Base-by-base conservation (phyloP, 1,140 invertebrate genomes). In the Mactra quadrangularis region DNA sequence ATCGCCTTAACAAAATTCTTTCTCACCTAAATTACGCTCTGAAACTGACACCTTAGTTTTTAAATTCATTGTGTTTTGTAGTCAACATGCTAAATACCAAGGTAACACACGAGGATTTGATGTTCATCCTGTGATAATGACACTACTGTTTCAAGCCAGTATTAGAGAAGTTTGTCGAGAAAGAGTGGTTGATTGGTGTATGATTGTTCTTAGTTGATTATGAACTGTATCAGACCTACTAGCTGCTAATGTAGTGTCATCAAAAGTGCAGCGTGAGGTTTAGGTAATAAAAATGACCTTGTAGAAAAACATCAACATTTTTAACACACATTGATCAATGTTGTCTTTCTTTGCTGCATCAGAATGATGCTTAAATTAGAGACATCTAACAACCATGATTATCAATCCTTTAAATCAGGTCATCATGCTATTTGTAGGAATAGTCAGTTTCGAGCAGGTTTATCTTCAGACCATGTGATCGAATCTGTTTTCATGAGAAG, bases 291-390 rank as follows among this genome's bases (percentile, higher is more conserved):
- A n/a, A n/a, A n/a, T n/a, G n/a, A n/a, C n/a, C n/a, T n/a, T n/a
- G n/a, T n/a, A n/a, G n/a, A n/a, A n/a, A n/a, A n/a, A n/a, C n/a
- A n/a, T n/a, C n/a, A n/a, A n/a, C n/a, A n/a, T 84, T 60, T 41
- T 86, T 7, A 1, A 75, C 13, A 45, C 82, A 25, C 19, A 93
- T 35, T 57, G 82, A 60, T 81, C 88, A 83, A 93, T 93, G 88
- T 78, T 93, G n/a, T 92, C 92, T 19, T 93, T 84, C 72, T 93
- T 93, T 87, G 89, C 93, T 85, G 91, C 93, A 13, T 68, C 86
- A 71, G 92, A 91, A 83, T 93, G 87, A 93, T 92, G 91, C 0
- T 59, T 75, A 45, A 88, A 77, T 83, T 92, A 62, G n/a, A 87
- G 55, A 76, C 82, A 15, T 31, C 19, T 38, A 33, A 79, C 35